Conservation (phyloP, 2,888 invertebrate species). For the Thalpophila matura region DNA sequence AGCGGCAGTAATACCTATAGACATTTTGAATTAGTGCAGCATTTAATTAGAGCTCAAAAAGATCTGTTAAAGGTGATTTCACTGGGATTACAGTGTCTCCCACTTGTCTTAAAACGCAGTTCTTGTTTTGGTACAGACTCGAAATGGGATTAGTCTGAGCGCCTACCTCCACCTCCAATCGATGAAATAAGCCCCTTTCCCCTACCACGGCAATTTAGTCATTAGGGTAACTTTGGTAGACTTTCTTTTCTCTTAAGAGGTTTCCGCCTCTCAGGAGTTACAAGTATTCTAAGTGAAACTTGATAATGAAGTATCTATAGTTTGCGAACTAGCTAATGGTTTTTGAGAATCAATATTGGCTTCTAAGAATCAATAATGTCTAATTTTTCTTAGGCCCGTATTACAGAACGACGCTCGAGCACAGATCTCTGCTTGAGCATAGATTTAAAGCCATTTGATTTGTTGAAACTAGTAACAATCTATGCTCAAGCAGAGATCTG, state of each 20-base stretch:
- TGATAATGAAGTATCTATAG: slow-evolving; percentile 5
- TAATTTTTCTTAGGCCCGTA: too few species aligned
- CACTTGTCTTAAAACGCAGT: slow-evolving; percentile 42
- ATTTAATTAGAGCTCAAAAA: slow-evolving; percentile 28
- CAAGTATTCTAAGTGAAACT: slow-evolving; percentile 6
- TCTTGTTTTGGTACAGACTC: slow-evolving; percentile 52
- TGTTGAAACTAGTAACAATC: too few species aligned
- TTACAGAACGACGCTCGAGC: too few species aligned
- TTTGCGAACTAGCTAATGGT: slow-evolving; percentile 11
- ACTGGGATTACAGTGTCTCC: slow-evolving; percentile 38
- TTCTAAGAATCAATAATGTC: too few species aligned
- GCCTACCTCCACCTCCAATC: slow-evolving; percentile 46
- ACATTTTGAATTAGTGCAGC: slow-evolving; percentile 3
- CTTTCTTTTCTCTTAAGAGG: slow-evolving; percentile 25
- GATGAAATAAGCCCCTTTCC: slow-evolving; percentile 49
- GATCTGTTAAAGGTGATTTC: slow-evolving; percentile 15
- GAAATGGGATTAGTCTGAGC: slow-evolving; percentile 59
- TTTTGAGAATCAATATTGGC: slow-evolving; percentile 1
- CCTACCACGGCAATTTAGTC: slow-evolving; percentile 45
- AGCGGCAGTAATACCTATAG: too few species aligned
- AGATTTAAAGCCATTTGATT: too few species aligned
- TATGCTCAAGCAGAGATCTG: too few species aligned
- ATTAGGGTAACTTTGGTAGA: slow-evolving; percentile 21
- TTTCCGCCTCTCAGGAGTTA: slow-evolving; percentile 19
- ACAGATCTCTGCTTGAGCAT: too few species aligned